Evolutionary conservation across 2,888 invertebrate genomes (phyloP).

Genomic region (Spodoptera littoralis): DNA sequence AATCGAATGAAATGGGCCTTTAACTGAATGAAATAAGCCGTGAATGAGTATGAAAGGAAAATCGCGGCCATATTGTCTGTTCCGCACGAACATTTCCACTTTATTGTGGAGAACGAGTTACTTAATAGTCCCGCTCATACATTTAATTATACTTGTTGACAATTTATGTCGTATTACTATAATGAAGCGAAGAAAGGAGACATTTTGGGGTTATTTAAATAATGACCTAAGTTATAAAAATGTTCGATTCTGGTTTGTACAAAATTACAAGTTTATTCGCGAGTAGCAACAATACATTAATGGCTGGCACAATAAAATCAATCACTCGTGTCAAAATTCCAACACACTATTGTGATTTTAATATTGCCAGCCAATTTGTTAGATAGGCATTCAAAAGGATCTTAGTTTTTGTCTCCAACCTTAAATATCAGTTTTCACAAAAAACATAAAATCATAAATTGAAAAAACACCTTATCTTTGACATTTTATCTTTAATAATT

Average conservation of each 20-base stretch:
- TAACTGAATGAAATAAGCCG: slow-evolving; percentile 50
- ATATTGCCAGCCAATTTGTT: slow-evolving; percentile 25
- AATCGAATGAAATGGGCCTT: slow-evolving; percentile 49
- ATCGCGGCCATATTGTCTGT: slow-evolving; percentile 28
- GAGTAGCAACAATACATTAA: not conserved
- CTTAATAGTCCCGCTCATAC: slow-evolving; percentile 15
- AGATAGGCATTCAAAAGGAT: slow-evolving; percentile 16
- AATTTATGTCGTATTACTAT: too few species aligned
- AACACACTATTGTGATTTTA: slow-evolving; percentile 24
- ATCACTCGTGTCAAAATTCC: slow-evolving; percentile 14
- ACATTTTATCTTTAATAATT: slow-evolving; percentile 49
- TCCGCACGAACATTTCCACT: slow-evolving; percentile 42
- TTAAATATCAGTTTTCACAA: slow-evolving; percentile 18
- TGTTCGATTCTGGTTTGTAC: too few species aligned
- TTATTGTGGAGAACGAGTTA: slow-evolving; percentile 38
- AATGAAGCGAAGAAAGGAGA: too few species aligned
- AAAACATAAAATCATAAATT: slow-evolving; percentile 6
- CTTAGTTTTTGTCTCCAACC: slow-evolving; percentile 22
- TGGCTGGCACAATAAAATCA: slow-evolving; percentile 10
- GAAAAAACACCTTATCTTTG: slow-evolving; percentile 43
- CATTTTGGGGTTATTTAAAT: too few species aligned
- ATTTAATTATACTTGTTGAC: slow-evolving; percentile 5
- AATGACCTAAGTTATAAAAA: too few species aligned
- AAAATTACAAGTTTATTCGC: too few species aligned
- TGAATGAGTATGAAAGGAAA: slow-evolving; percentile 56